Conservation (phyloP, 2,797 vertebrate genomes). For the Ambastaia sidthimunki region DNA sequence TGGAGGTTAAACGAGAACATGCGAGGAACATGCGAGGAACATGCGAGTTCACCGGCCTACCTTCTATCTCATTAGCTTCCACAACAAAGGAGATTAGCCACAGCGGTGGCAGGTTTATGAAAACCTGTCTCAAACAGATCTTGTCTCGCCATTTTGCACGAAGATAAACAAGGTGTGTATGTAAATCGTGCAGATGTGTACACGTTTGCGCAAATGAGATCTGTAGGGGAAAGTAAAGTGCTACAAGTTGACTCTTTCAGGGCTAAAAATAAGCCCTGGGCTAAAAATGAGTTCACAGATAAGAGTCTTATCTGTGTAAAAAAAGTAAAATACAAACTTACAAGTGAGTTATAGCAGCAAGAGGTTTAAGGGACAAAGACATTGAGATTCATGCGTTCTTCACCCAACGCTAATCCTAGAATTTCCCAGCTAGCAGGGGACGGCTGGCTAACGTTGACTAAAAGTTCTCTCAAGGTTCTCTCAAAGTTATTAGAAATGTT, state of each 20-base stretch:
- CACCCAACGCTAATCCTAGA: too few species aligned
- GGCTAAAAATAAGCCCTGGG: constrained; percentile 9
- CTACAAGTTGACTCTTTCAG: not conserved
- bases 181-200: constrained; percentile 1
- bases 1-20: not conserved
- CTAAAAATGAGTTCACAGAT: not conserved
- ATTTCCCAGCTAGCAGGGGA: too few species aligned
- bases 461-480: too few species aligned
- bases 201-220: not conserved
- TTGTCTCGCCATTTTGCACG: not conserved
- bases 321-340: not conserved
- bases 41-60: constrained; percentile 2
- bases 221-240: not conserved
- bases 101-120: constrained; percentile 4
- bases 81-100: constrained; percentile 22
- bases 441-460: too few species aligned
- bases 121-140: not conserved
- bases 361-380: too few species aligned
- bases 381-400: too few species aligned
- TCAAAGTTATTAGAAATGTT: too few species aligned
- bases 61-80: constrained; percentile 1
- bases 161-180: not conserved
- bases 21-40: not conserved
- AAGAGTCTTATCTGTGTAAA: not conserved
- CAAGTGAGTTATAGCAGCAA: not conserved